phyloP scores from a whole-genome alignment of 2,113 vertebrate species.

The Pionites leucogaster region DNA sequence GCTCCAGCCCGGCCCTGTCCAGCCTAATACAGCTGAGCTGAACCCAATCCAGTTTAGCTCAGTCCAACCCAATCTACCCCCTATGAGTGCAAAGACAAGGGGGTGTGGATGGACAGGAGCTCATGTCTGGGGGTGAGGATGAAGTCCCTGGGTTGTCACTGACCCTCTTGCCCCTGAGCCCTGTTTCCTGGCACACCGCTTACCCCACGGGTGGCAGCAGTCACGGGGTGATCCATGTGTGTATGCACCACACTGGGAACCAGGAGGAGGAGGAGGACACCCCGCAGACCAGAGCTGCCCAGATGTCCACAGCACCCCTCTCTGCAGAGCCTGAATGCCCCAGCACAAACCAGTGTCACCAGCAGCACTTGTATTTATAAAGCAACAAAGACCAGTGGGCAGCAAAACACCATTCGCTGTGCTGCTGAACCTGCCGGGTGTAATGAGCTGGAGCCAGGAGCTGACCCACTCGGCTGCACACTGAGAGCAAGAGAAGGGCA shows the following conservation, averaged over 20 bases:
- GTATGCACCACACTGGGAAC: rapidly evolving
- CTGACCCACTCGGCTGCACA: neutral
- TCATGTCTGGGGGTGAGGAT: rapidly evolving
- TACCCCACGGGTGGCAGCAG: rapidly evolving
- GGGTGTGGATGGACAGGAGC: neutral
- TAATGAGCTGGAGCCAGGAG: neutral
- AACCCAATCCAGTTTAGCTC: neutral
- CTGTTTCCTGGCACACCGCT: rapidly evolving
- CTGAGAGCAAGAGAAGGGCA: constrained; percentile 35
- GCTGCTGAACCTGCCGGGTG: neutral
- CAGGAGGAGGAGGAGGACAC: neutral
- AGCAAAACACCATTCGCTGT: neutral
- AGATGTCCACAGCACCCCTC: rapidly evolving
- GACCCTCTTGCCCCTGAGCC: no score
- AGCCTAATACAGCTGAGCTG: neutral
- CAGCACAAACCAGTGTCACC: constrained; percentile 1
- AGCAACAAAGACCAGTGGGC: neutral
- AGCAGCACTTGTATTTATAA: neutral
- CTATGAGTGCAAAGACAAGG: neutral
- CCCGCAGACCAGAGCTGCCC: neutral
- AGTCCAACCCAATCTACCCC: neutral
- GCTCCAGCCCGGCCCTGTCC: neutral
- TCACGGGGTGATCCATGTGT: rapidly evolving
- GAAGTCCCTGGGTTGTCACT: neutral
- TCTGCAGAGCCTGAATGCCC: neutral